phyloP scores from a whole-genome alignment of 2,797 vertebrate species.

The Chromobotia macracanthus region DNA sequence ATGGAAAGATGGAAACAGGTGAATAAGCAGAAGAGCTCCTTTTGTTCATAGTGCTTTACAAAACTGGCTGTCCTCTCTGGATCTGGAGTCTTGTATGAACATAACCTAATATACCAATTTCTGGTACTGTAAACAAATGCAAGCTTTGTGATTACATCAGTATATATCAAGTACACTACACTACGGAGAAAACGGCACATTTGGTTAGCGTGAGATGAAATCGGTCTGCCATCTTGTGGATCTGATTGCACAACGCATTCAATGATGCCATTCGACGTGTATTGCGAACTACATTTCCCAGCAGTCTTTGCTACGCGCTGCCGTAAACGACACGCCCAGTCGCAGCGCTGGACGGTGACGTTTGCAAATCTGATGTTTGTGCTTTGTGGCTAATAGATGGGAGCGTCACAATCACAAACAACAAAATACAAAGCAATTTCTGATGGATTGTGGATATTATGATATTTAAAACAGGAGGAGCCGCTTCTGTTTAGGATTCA shows the following conservation, averaged over 20 bases:
- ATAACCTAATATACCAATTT: too few species aligned
- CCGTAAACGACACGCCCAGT: slow-evolving; percentile 65
- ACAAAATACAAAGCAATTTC: slow-evolving; percentile 7
- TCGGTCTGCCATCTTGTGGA: slow-evolving; percentile 30
- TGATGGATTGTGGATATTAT: neutral
- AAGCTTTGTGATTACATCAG: too few species aligned
- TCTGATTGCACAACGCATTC: neutral
- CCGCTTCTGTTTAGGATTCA: slow-evolving; percentile 51
- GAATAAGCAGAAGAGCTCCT: neutral
- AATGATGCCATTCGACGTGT: neutral
- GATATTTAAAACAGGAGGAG: neutral
- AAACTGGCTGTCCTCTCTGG: neutral
- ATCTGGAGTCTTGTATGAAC: too few species aligned
- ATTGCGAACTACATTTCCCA: slow-evolving; percentile 71
- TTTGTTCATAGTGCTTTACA: neutral
- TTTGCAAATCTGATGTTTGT: slow-evolving; percentile 67
- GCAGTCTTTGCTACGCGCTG: slow-evolving; percentile 47
- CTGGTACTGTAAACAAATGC: too few species aligned
- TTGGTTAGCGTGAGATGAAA: neutral
- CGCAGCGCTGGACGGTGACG: slow-evolving; percentile 69
- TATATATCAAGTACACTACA: too few species aligned
- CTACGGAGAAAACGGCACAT: neutral
- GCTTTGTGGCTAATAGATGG: slow-evolving; percentile 56
- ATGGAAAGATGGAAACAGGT: neutral
- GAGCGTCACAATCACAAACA: slow-evolving; percentile 50